A percentile compares a stretch with the other conserved stretches of the same genome.
These are phyloP conservation scores for Cryptocheilus praepositus DNA, from an alignment of 2,888 invertebrate genomes.

Conservation along the genomic window DNA sequence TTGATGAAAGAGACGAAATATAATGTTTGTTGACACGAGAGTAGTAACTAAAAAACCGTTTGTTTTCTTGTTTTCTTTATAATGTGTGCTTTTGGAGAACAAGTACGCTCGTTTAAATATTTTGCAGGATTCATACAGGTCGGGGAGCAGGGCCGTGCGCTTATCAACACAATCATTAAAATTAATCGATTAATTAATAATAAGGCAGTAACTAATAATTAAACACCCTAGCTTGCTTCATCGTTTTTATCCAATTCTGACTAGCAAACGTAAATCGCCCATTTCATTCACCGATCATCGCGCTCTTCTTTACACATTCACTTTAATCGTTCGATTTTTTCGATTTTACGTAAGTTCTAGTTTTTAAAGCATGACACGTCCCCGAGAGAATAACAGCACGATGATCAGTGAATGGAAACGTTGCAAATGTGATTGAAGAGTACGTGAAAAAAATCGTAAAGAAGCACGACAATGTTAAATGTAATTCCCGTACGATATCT, in stretches of 20 bases:
- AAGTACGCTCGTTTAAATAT: conserved; percentile 34
- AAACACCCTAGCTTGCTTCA: conserved; percentile 58
- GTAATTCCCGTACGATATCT: too few relatives aligned
- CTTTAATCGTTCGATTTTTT: too few relatives aligned
- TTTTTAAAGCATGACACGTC: too few relatives aligned
- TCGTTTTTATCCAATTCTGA: conserved; percentile 72
- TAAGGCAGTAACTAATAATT: conserved; percentile 37
- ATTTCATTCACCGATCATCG: conserved; percentile 60
- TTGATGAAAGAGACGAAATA: conserved; percentile 8
- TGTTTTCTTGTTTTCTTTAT: conserved; percentile 16
- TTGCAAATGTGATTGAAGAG: conserved; percentile 51
- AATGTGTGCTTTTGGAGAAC: conserved; percentile 12
- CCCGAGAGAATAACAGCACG: conserved; percentile 17
- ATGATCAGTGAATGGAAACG: conserved; percentile 52
- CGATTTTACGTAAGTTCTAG: too few relatives aligned
- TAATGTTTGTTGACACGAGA: conserved; percentile 36
- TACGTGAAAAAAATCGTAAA: conserved; percentile 22
- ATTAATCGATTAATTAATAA: conserved; percentile 4
- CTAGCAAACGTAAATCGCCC: conserved; percentile 73
- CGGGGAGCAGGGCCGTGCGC: conserved; percentile 43
- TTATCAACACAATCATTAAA: too few relatives aligned
- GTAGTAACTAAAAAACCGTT: conserved; percentile 74
- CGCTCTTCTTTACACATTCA: too few relatives aligned
- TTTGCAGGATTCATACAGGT: conserved; percentile 59
- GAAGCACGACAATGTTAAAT: conserved; percentile 4